Evolutionary conservation across 2,113 vertebrate species (phyloP).

Genomic region (Xiphophorus couchianus): DNA sequence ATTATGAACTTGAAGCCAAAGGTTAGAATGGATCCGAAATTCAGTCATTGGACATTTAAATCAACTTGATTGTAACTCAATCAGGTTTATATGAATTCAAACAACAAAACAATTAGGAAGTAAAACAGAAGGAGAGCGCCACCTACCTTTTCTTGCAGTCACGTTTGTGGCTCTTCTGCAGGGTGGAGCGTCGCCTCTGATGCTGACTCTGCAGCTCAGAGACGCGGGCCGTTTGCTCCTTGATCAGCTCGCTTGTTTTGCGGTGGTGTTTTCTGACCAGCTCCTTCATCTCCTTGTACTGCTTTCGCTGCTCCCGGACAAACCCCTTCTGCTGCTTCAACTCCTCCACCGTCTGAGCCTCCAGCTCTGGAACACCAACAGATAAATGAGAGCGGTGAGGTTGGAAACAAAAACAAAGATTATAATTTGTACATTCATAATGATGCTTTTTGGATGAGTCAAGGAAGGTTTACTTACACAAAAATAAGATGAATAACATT

Average conservation of each 20-base stretch:
- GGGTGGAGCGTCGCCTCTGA: slow-evolving; percentile 82
- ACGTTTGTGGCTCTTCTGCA: slow-evolving; percentile 90
- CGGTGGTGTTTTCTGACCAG: slow-evolving; percentile 94
- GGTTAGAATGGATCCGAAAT: not conserved
- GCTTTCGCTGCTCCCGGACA: slow-evolving; percentile 93
- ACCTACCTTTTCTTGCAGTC: slow-evolving; percentile 97
- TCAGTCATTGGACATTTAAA: not conserved
- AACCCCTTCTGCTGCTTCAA: slow-evolving; percentile 95
- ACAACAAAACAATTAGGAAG: not conserved
- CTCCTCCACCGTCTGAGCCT: slow-evolving; percentile 93
- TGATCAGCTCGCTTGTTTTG: slow-evolving; percentile 94
- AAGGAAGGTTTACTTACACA: not conserved
- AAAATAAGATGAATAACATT: not conserved
- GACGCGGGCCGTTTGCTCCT: slow-evolving; percentile 90
- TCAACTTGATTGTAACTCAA: not conserved
- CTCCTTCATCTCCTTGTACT: slow-evolving; percentile 99
- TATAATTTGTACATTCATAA: too few species aligned
- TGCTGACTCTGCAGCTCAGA: slow-evolving; percentile 91
- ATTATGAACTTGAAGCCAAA: not conserved
- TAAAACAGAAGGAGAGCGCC: slow-evolving; percentile 16
- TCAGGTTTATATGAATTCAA: not conserved
- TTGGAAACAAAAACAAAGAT: too few species aligned
- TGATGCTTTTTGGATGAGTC: too few species aligned
- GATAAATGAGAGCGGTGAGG: not conserved
- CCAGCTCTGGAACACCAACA: slow-evolving; percentile 81